These are phyloP conservation scores for Halocynthia aurantium DNA, from an alignment of 23 tunicate species.

Conservation along the genomic window DNA sequence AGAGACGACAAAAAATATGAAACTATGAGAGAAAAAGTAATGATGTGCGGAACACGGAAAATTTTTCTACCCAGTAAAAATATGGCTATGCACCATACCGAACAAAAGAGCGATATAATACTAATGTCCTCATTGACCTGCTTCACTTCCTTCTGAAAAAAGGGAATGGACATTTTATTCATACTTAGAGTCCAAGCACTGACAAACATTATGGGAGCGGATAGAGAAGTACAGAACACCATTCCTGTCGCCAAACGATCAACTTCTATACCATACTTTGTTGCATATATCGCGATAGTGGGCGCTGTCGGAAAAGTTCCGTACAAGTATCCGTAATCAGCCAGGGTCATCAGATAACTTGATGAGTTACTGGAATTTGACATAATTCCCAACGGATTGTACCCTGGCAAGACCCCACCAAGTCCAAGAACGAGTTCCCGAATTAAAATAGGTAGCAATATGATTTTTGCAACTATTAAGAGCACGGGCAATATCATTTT, in stretches of 20 bases:
- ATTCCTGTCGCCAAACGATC: constrained; percentile 84
- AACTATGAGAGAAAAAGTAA: constrained; percentile 34
- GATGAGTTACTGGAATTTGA: constrained; percentile 18
- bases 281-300: constrained; percentile 72
- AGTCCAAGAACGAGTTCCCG: constrained; percentile 26
- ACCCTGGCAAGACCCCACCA: constrained; percentile 23
- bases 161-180: constrained; percentile 27
- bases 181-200: constrained; percentile 82
- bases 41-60: constrained; percentile 54
- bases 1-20: constrained; percentile 38
- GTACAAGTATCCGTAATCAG: constrained; percentile 73
- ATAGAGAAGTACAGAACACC: constrained; percentile 80
- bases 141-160: constrained; percentile 30
- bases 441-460: constrained; percentile 51
- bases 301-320: constrained; percentile 95
- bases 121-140: constrained; percentile 40
- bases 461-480: constrained; percentile 76
- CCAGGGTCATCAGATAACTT: constrained; percentile 18
- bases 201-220: constrained; percentile 92
- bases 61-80: constrained; percentile 60
- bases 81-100: constrained; percentile 73
- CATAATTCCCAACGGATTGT: constrained; percentile 1
- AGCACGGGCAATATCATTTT: constrained; percentile 33
- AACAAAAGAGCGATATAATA: constrained; percentile 47
- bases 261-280: constrained; percentile 54